Conservation (phyloP, 2,888 invertebrate species). For the Coecobrya sp. region DNA sequence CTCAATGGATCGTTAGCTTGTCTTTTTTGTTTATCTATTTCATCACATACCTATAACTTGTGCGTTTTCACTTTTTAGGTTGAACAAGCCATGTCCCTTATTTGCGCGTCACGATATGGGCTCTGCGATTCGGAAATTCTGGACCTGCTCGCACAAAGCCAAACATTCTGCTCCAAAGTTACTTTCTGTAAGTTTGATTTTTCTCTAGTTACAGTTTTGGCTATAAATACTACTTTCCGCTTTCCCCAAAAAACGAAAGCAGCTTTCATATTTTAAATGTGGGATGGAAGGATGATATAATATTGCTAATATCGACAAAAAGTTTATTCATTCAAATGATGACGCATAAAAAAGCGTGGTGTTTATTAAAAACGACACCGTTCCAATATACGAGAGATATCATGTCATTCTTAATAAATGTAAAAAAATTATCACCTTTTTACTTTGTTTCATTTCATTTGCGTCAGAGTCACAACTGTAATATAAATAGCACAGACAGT, state of each 20-base stretch:
- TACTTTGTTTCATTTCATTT: too few relatives aligned
- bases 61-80: conserved; percentile 86
- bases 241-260: too few relatives aligned
- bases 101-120: conserved; percentile 93
- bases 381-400: too few relatives aligned
- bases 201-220: not conserved
- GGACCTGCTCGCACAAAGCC: conserved; percentile 91
- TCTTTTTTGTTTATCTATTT: conserved; percentile 37
- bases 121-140: conserved; percentile 94
- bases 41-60: not conserved
- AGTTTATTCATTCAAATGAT: too few relatives aligned
- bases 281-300: too few relatives aligned
- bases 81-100: conserved; percentile 90
- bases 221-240: not conserved
- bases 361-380: too few relatives aligned
- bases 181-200: conserved; percentile 89
- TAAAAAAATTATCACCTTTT: too few relatives aligned
- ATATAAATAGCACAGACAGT: too few relatives aligned
- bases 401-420: too few relatives aligned
- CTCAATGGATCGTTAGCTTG: not conserved
- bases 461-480: too few relatives aligned
- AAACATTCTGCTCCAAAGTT: conserved; percentile 90
- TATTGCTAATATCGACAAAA: too few relatives aligned
- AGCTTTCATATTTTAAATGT: not conserved
- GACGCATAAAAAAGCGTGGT: too few relatives aligned